phyloP scores from a whole-genome alignment of 2,797 vertebrate genomes.

The Meda fulgida region DNA sequence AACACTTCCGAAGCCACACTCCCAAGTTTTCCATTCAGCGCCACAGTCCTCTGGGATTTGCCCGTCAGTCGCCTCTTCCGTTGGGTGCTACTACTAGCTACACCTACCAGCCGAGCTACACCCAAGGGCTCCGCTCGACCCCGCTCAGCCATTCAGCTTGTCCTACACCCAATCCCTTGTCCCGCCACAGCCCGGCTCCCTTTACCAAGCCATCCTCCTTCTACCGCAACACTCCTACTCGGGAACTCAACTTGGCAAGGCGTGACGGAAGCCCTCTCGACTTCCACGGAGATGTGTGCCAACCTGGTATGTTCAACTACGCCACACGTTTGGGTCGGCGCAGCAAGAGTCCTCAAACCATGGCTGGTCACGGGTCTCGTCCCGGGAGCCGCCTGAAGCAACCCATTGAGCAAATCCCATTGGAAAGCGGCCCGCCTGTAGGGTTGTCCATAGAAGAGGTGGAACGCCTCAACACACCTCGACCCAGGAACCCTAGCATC shows the following conservation, averaged over 20 bases:
- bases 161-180: constrained; percentile 89
- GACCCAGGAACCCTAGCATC: constrained; percentile 95
- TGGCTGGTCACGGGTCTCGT: constrained; percentile 85
- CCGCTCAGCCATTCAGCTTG: constrained; percentile 90
- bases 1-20: constrained; percentile 95
- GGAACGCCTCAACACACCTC: constrained; percentile 95
- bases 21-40: constrained; percentile 98
- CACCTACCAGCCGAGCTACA: constrained; percentile 90
- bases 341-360: constrained; percentile 95
- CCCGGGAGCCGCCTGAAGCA: constrained; percentile 94
- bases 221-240: constrained; percentile 92
- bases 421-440: constrained; percentile 90
- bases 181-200: constrained; percentile 93
- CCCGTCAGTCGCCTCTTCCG: constrained; percentile 92
- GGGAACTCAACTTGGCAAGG: constrained; percentile 90
- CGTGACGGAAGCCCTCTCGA: constrained; percentile 90
- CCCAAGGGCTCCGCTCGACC: constrained; percentile 86
- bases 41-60: constrained; percentile 94
- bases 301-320: constrained; percentile 91
- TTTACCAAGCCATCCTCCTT: constrained; percentile 92
- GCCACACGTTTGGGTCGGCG: constrained; percentile 91
- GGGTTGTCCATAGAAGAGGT: constrained; percentile 97
- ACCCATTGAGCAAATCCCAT: constrained; percentile 89
- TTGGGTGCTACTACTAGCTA: constrained; percentile 92
- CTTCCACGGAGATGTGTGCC: constrained; percentile 86